Evolutionary conservation across 30 jellyfish, hydroid and myxozoan genomes (phyloP), one percentile per base, ranked within the genome.

Genomic region (Rhopilema esculentum): DNA sequence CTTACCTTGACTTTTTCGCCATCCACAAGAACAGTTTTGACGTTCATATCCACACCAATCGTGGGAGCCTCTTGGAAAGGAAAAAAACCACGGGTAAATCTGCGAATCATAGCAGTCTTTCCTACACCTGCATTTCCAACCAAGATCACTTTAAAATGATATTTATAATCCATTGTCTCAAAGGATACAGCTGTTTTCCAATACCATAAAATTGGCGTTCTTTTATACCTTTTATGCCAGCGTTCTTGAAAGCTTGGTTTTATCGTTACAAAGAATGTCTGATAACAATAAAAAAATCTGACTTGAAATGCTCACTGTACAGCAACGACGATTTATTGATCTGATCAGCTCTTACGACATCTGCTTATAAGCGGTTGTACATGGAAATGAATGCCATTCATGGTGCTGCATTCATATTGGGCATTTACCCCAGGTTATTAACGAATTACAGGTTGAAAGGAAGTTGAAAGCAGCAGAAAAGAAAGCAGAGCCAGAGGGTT

Each of bases 91-190:
- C 78, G 64, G 1, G 95, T 75, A 65, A 77, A 93, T 66, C 98
- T 86, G 63, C 96, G 80, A 29, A 93, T 89, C 80, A 93, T 71
- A 19, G 98, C 90, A 1, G 98, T 93, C 69, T 93, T 93, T 19
- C 98, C 98, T 22, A 93, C 98, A 2, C 97, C 96, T 23, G 97
- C 92, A 79, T 88, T 87, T 52, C 98, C 98, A 70, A 93, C 96
- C 23, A 93, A 49, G 16, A 93, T 93, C 77, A 93, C 89, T 80
- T 93, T 93, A 40, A 93, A 93, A 19, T 71, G 88, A 63, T 78
- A 79, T 33, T 86, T 87, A 86, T 87, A 87, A 69, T 87, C 96
- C 96, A 87, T 87, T 28, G 17, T 33, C 12, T 12, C 12, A 2
- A 2, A 40, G 57, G 12, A 40, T 40, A 2, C 12, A 2, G 57